Evolutionary conservation across 2,113 vertebrate genomes (phyloP), one percentile per base, ranked within the genome.

Genomic region (Symphodus melops): DNA sequence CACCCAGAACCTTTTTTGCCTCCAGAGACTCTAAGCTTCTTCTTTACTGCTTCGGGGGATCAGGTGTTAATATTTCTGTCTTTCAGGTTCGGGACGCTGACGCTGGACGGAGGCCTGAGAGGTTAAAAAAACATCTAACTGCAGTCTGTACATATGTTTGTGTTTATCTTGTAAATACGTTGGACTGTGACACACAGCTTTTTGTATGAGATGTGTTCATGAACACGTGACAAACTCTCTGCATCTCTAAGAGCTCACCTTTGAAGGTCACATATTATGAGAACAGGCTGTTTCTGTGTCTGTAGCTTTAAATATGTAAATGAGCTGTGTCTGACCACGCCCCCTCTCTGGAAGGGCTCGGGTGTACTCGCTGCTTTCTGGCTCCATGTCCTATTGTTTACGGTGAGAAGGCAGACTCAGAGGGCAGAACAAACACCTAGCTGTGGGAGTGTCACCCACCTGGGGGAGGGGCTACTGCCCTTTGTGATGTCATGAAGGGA

Each of bases 71-170:
- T 25, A 1, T 60, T 23, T 25, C 36, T 20, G 21, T 68, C 1
- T 74, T 76, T 25, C 84, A 95, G 94, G 52, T 95, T 95, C 20
- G 93, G 94, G 64, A 91, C 93, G 11, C 78, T 94, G 91, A 94
- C 94, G 5, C 66, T 94, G 91, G 94, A 94, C 46, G 90, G 92
- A 11, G 91, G 90, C 0, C 67, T 94, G 79, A 86, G 94, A 79
- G 92, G 68, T 23, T 94, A 65, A 91, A 72, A 16, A 92, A 73
- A 17, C 71, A 53, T 64, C 28, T n/a, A 2, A 1, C 2, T 28
- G 46, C 33, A 17, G 51, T 56, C 37, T 83, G 68, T 84, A 79
- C 60, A 77, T 73, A 77, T 20, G 39, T 54, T 9, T 64, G 56
- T 81, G 42, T 80, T 56, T 69, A 65, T 44, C 52, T 36, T 93